Conservation (phyloP, 2,888 invertebrate genomes). For the Crioceris asparagi region DNA sequence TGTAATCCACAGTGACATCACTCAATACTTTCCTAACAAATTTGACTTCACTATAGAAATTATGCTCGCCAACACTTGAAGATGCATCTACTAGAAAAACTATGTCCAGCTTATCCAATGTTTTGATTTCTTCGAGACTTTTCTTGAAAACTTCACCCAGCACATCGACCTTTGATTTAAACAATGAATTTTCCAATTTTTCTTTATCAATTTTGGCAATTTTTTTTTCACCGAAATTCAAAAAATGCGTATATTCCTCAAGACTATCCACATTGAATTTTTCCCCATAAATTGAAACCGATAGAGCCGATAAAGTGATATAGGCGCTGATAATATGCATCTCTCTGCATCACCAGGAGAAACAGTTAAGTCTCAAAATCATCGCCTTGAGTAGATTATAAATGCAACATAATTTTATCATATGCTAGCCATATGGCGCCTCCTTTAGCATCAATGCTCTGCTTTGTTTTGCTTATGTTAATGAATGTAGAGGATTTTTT, state of each 20-base stretch:
- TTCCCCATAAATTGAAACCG: too few species aligned
- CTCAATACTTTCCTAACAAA: constrained; percentile 56
- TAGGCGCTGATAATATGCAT: too few species aligned
- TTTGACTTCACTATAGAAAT: constrained; percentile 55
- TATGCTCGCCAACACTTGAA: constrained; percentile 53
- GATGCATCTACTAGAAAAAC: constrained; percentile 60
- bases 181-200: constrained; percentile 33
- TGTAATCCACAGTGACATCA: constrained; percentile 52
- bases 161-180: constrained; percentile 44
- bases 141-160: constrained; percentile 45
- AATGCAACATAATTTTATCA: too few species aligned
- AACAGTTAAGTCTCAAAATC: too few species aligned
- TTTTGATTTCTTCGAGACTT: constrained; percentile 43
- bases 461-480: too few species aligned
- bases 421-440: too few species aligned
- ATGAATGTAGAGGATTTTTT: too few species aligned
- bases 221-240: constrained; percentile 36
- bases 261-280: constrained; percentile 23
- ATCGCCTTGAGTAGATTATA: too few species aligned
- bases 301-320: too few species aligned
- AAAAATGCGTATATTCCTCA: constrained; percentile 31
- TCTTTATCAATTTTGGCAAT: constrained; percentile 23
- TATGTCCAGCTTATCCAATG: constrained; percentile 42
- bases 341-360: too few species aligned
- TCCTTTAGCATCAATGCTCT: too few species aligned